Evolutionary conservation across 2,113 vertebrate genomes (phyloP).

Genomic region (Pyrgilauda ruficollis): DNA sequence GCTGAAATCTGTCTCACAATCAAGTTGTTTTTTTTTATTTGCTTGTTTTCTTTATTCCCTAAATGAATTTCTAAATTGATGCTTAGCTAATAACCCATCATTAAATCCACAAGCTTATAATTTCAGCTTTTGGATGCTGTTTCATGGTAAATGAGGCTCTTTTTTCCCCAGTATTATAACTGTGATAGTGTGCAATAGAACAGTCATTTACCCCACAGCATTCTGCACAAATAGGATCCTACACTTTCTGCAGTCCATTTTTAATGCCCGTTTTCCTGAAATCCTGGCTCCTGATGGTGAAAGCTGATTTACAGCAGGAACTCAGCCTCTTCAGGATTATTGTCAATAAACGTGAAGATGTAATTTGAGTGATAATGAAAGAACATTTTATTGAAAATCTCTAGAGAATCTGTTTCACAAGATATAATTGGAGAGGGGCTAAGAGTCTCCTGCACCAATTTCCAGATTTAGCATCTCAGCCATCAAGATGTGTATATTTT

Average conservation of each 20-base stretch:
- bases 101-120: neutral
- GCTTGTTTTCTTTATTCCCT: neutral
- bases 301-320: slow-evolving; percentile 19
- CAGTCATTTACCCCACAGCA: neutral
- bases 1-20: neutral
- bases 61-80: neutral
- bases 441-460: slow-evolving; percentile 34
- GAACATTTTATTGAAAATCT: slow-evolving; percentile 58
- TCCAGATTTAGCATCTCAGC: slow-evolving; percentile 45
- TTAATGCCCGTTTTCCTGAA: neutral
- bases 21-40: neutral
- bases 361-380: slow-evolving; percentile 64
- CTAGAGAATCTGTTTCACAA: slow-evolving; percentile 24
- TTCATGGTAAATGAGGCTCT: neutral
- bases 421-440: slow-evolving; percentile 50
- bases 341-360: slow-evolving; percentile 28
- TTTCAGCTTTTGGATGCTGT: neutral
- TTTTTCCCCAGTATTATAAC: neutral
- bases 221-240: neutral
- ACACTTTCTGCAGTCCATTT: neutral
- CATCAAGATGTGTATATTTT: slow-evolving; percentile 9
- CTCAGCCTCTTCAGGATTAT: neutral
- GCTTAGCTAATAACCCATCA: neutral
- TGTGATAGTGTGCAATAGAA: neutral
- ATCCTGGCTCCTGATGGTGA: neutral